Evolutionary conservation across 2,888 invertebrate genomes (phyloP).

Genomic region (Bombylius discolor): DNA sequence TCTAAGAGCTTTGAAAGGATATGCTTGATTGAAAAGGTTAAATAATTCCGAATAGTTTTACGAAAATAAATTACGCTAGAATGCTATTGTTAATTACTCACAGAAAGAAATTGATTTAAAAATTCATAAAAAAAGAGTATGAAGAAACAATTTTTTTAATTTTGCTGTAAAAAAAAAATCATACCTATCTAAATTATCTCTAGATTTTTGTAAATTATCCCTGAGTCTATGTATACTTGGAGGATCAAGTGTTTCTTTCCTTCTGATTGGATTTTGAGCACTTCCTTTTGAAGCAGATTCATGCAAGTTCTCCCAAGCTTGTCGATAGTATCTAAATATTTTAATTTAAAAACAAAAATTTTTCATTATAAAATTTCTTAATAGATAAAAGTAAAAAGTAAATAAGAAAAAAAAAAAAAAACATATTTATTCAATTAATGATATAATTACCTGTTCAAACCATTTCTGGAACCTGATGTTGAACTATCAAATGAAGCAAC

Average conservation of each 20-base stretch:
- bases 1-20: no score
- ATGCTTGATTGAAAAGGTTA: no score
- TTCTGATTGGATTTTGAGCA: conserved; percentile 45
- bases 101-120: no score
- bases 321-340: conserved; percentile 55
- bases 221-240: conserved; percentile 38
- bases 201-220: conserved; percentile 35
- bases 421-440: background rate
- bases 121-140: no score
- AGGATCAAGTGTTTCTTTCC: conserved; percentile 61
- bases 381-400: background rate
- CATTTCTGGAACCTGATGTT: conserved; percentile 70
- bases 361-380: no score
- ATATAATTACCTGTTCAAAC: conserved; percentile 52
- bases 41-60: no score
- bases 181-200: conserved; percentile 35
- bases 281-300: conserved; percentile 55
- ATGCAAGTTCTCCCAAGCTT: conserved; percentile 87
- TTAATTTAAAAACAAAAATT: background rate
- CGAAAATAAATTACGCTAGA: no score
- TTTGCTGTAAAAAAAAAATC: no score
- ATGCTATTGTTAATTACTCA: no score
- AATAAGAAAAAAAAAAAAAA: background rate
- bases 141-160: no score
- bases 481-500: conserved; percentile 82